phyloP scores from a whole-genome alignment of 2,888 invertebrate species.

The Leptopilina myrica region DNA sequence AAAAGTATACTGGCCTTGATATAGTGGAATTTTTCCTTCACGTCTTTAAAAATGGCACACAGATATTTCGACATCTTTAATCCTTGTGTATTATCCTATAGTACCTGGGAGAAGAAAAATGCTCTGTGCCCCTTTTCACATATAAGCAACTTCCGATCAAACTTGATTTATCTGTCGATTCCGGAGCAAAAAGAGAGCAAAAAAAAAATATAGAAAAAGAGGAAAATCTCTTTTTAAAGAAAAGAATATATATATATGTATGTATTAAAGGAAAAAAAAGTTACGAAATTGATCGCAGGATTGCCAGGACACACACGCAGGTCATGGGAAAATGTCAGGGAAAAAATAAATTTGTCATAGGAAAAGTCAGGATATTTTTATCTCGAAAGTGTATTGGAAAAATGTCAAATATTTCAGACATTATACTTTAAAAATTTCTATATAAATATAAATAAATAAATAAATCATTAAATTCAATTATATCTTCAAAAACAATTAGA shows the following conservation, averaged over 20 bases:
- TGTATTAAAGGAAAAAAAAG: background rate
- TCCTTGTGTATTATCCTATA: conserved; percentile 28
- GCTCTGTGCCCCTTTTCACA: background rate
- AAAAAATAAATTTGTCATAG: too few species aligned
- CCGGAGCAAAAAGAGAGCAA: background rate
- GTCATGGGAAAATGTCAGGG: too few species aligned
- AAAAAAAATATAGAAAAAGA: background rate
- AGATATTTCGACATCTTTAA: conserved; percentile 38
- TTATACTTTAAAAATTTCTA: too few species aligned
- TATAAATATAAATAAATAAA: too few species aligned
- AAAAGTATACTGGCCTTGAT: conserved; percentile 40
- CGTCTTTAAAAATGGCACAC: conserved; percentile 28
- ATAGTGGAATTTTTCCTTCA: conserved; percentile 36
- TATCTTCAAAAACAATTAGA: too few species aligned
- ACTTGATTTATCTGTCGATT: conserved; percentile 8
- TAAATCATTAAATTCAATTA: too few species aligned
- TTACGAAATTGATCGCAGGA: too few species aligned
- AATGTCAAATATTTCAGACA: too few species aligned
- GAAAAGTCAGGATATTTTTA: too few species aligned
- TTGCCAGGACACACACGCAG: too few species aligned
- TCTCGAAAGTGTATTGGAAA: too few species aligned
- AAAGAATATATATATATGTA: background rate
- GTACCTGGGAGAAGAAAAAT: background rate
- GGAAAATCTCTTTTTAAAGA: background rate
- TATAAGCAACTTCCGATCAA: conserved; percentile 25